A percentile compares a stretch with the other conserved stretches of the same genome.
These are phyloP conservation scores for Oscheius sp. DNA, from an alignment of 2,888 invertebrate species.

Conservation along the genomic window DNA sequence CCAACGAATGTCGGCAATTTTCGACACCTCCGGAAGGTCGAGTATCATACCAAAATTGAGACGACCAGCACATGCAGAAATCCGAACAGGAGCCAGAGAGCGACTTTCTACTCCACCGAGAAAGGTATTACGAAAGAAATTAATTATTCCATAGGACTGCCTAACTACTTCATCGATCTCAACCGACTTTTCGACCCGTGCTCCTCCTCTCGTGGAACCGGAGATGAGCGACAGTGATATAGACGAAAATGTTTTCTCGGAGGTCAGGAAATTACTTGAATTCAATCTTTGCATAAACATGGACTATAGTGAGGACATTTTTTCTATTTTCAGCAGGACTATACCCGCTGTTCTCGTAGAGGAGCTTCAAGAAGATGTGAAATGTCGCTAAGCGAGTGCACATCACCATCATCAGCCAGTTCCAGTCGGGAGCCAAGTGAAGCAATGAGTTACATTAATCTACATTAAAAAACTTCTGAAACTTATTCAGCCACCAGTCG, in stretches of 20 bases:
- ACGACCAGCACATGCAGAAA: slow-evolving; percentile 43
- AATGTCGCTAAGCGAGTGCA: slow-evolving; percentile 49
- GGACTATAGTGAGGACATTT: no score
- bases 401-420: slow-evolving; percentile 65
- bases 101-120: slow-evolving; percentile 61
- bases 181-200: slow-evolving; percentile 53
- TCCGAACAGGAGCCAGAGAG: slow-evolving; percentile 62
- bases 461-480: not conserved
- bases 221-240: slow-evolving; percentile 64
- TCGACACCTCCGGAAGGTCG: slow-evolving; percentile 40
- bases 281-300: no score
- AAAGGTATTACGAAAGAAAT: slow-evolving; percentile 31
- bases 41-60: slow-evolving; percentile 43
- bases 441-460: slow-evolving; percentile 56
- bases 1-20: slow-evolving; percentile 54
- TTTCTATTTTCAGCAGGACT: slow-evolving; percentile 21
- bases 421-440: slow-evolving; percentile 65
- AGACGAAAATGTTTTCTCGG: slow-evolving; percentile 46
- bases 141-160: not conserved
- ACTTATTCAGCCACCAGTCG: slow-evolving; percentile 59
- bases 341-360: slow-evolving; percentile 11
- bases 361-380: slow-evolving; percentile 43
- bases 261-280: slow-evolving; percentile 12
- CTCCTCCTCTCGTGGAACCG: slow-evolving; percentile 65
- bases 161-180: slow-evolving; percentile 63